Evolutionary conservation across 2,888 invertebrate species (phyloP).

Genomic region (Spodoptera exigua): DNA sequence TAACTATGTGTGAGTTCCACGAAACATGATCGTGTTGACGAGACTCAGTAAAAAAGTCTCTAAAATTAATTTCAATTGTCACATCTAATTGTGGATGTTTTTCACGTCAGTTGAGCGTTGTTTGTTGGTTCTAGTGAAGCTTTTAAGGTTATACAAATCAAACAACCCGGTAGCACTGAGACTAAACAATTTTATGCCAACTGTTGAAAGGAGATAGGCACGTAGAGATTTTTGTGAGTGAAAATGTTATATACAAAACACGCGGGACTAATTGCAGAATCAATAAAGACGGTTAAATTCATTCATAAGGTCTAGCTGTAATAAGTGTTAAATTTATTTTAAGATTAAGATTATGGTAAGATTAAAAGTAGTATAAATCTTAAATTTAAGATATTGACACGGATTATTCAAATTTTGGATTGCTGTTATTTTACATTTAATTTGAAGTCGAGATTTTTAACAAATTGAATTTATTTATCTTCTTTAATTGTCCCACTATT

Average conservation of each 20-base stretch:
- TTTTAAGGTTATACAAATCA: slow-evolving; percentile 57
- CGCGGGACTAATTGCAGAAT: slow-evolving; percentile 41
- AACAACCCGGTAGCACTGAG: slow-evolving; percentile 48
- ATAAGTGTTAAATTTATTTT: slow-evolving; percentile 17
- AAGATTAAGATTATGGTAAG: not conserved
- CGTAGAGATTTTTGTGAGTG: slow-evolving; percentile 41
- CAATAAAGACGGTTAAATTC: slow-evolving; percentile 23
- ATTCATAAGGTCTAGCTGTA: slow-evolving; percentile 11
- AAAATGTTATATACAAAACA: slow-evolving; percentile 41
- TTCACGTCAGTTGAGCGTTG: slow-evolving; percentile 35
- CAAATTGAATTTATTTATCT: no score
- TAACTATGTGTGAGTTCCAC: slow-evolving; percentile 13
- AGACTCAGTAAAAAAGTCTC: slow-evolving; percentile 14
- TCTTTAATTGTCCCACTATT: no score
- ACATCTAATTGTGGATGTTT: slow-evolving; percentile 41
- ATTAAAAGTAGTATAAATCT: no score
- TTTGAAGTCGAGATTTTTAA: no score
- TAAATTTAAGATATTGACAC: no score
- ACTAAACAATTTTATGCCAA: slow-evolving; percentile 56
- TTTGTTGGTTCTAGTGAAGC: slow-evolving; percentile 49
- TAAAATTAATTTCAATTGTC: slow-evolving; percentile 35
- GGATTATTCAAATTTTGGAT: no score
- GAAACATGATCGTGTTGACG: slow-evolving; percentile 34
- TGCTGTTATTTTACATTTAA: no score
- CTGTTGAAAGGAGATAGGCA: slow-evolving; percentile 51